Conservation (phyloP, 1,140 invertebrate genomes). For the Anastrepha ludens region DNA sequence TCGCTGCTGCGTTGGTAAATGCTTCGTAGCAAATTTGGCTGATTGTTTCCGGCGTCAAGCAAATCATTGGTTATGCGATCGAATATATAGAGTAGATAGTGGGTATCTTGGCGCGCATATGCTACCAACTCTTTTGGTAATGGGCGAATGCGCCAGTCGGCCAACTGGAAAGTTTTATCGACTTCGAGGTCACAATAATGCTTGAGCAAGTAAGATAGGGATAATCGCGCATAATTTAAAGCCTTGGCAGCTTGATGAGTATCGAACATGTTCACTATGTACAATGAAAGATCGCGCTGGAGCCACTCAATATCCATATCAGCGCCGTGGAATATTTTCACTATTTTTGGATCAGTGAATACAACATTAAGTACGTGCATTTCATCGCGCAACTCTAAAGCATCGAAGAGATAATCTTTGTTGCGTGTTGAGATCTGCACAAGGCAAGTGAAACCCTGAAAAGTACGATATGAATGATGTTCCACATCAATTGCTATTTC, state of each 20-base stretch:
- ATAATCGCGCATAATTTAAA: slow-evolving; percentile 83
- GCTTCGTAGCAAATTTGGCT: slow-evolving; percentile 81
- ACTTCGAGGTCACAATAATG: slow-evolving; percentile 86
- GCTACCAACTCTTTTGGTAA: slow-evolving; percentile 87
- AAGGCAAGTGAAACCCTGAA: slow-evolving; percentile 91
- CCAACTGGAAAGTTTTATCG: slow-evolving; percentile 93
- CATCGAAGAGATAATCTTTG: slow-evolving; percentile 95
- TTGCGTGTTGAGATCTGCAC: slow-evolving; percentile 94
- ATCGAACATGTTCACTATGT: slow-evolving; percentile 98
- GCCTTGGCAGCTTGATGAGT: slow-evolving; percentile 90
- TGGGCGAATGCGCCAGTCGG: slow-evolving; percentile 97
- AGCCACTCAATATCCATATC: slow-evolving; percentile 94
- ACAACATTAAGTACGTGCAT: slow-evolving; percentile 91
- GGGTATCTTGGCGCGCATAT: slow-evolving; percentile 96
- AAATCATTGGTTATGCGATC: slow-evolving; percentile 88
- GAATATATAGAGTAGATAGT: slow-evolving; percentile 96
- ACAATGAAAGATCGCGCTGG: slow-evolving; percentile 95
- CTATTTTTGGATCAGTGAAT: slow-evolving; percentile 91
- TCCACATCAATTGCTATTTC: slow-evolving; percentile 93
- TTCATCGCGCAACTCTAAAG: slow-evolving; percentile 87
- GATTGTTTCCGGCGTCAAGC: slow-evolving; percentile 81
- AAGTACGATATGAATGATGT: slow-evolving; percentile 89
- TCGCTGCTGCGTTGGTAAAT: slow-evolving; percentile 84
- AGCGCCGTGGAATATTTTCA: slow-evolving; percentile 97
- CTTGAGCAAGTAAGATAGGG: slow-evolving; percentile 87